Conservation (phyloP, 2,888 invertebrate species). For the Eucera pruinosa region DNA sequence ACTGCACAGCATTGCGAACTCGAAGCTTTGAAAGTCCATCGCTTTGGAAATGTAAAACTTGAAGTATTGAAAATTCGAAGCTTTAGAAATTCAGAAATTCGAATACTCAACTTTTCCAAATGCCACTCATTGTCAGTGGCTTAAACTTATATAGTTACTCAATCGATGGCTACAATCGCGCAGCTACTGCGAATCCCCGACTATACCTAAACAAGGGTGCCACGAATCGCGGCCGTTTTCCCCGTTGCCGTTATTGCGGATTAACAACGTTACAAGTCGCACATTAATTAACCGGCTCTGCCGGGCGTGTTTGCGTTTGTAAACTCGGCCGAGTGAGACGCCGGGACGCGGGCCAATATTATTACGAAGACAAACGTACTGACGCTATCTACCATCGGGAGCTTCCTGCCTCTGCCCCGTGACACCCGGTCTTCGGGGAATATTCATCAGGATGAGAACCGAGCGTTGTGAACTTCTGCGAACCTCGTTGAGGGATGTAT, state of each 20-base stretch:
- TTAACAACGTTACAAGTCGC: slow-evolving; percentile 76
- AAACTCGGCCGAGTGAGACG: slow-evolving; percentile 66
- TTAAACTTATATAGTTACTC: too few species aligned
- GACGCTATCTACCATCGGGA: slow-evolving; percentile 74
- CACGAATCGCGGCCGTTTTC: slow-evolving; percentile 33
- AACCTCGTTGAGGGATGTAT: slow-evolving; percentile 36
- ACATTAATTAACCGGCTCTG: slow-evolving; percentile 75
- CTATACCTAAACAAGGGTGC: too few species aligned
- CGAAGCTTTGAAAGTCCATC: too few species aligned
- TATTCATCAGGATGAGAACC: slow-evolving; percentile 73
- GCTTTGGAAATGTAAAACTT: too few species aligned
- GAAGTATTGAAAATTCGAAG: too few species aligned
- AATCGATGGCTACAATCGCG: too few species aligned
- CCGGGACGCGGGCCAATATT: slow-evolving; percentile 70
- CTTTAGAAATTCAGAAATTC: too few species aligned
- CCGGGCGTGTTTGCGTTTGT: slow-evolving; percentile 74
- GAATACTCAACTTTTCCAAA: too few species aligned
- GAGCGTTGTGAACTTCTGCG: slow-evolving; percentile 53
- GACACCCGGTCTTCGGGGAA: slow-evolving; percentile 63
- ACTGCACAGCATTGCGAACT: too few species aligned
- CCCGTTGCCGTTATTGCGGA: slow-evolving; percentile 63
- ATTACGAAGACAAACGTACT: slow-evolving; percentile 77
- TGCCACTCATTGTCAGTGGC: too few species aligned
- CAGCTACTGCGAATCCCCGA: too few species aligned
- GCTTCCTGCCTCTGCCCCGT: slow-evolving; percentile 64